Evolutionary conservation across 2,113 vertebrate species (phyloP).

Genomic region (Corydoras maculifer): DNA sequence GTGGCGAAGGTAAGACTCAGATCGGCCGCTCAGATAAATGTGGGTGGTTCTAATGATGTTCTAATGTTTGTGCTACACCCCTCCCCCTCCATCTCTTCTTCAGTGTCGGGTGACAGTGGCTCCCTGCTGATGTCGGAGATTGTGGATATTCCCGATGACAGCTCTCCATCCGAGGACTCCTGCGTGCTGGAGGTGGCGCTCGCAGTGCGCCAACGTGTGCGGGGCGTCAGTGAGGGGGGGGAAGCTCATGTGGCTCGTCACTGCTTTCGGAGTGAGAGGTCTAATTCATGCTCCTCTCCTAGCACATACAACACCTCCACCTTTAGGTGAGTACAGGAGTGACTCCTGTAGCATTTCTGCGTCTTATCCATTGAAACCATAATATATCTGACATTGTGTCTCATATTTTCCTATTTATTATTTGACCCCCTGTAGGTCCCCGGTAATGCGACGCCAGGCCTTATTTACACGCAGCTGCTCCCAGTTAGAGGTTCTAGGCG

Average conservation of each 20-base stretch:
- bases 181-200: slow-evolving; percentile 80
- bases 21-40: too few relatives aligned
- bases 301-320: slow-evolving; percentile 65
- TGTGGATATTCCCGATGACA: slow-evolving; percentile 86
- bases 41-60: too few relatives aligned
- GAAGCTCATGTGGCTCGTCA: slow-evolving; percentile 63
- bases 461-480: slow-evolving; percentile 82
- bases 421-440: slow-evolving; percentile 55
- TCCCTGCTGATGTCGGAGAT: slow-evolving; percentile 90
- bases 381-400: background rate
- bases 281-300: slow-evolving; percentile 86
- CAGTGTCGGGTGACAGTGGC: slow-evolving; percentile 89
- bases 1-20: slow-evolving; percentile 70
- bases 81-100: background rate
- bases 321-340: slow-evolving; percentile 52
- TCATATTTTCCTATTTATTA: background rate
- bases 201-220: slow-evolving; percentile 54
- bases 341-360: background rate
- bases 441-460: slow-evolving; percentile 61
- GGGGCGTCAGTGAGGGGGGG: slow-evolving; percentile 49
- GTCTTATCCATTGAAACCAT: too few relatives aligned
- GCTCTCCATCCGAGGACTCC: slow-evolving; percentile 91
- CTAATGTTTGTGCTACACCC: background rate
- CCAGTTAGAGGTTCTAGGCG: slow-evolving; percentile 71
- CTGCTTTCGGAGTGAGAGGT: slow-evolving; percentile 77